A percentile compares a stretch with the other conserved stretches of the same genome.
Evolutionary conservation across 1,140 invertebrate genomes (phyloP).

Genomic region (Danaus melanippus): DNA sequence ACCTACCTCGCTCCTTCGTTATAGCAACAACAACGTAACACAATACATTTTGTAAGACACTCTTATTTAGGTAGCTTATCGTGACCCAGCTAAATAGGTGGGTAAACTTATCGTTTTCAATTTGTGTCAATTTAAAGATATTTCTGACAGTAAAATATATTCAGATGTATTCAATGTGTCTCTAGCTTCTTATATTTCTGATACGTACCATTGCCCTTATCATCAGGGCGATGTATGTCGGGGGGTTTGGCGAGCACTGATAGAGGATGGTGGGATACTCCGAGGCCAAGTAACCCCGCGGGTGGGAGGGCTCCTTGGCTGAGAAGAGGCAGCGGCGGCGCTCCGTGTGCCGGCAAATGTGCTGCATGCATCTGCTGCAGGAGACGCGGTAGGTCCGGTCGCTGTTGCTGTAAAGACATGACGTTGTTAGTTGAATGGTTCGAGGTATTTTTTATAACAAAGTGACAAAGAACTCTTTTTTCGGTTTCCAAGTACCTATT

Average conservation of each 20-base stretch:
- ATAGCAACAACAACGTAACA: too few species aligned
- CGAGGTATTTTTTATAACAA: too few species aligned
- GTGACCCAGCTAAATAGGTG: too few species aligned
- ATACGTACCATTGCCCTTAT: conserved; percentile 76
- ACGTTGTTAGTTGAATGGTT: too few species aligned
- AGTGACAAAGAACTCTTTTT: background rate
- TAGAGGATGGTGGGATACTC: conserved; percentile 78
- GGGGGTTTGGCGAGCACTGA: conserved; percentile 75
- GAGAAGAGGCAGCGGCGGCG: conserved; percentile 75
- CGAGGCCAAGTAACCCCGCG: conserved; percentile 70
- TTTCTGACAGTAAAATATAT: too few species aligned
- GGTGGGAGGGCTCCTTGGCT: conserved; percentile 82
- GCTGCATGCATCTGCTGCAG: conserved; percentile 94
- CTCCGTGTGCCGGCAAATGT: conserved; percentile 86
- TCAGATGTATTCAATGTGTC: too few species aligned
- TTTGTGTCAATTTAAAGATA: too few species aligned
- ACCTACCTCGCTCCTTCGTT: too few species aligned
- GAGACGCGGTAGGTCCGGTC: conserved; percentile 82
- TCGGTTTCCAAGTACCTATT: conserved; percentile 2
- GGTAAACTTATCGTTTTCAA: too few species aligned
- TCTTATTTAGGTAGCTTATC: too few species aligned
- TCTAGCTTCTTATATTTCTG: too few species aligned
- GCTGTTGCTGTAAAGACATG: conserved; percentile 78
- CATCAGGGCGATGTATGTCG: conserved; percentile 77
- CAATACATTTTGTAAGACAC: too few species aligned